A percentile compares a stretch with the other conserved stretches of the same genome.
These are phyloP conservation scores for Porites lutea DNA, from an alignment of 64 coral and sea anemone species.

Conservation along the genomic window DNA sequence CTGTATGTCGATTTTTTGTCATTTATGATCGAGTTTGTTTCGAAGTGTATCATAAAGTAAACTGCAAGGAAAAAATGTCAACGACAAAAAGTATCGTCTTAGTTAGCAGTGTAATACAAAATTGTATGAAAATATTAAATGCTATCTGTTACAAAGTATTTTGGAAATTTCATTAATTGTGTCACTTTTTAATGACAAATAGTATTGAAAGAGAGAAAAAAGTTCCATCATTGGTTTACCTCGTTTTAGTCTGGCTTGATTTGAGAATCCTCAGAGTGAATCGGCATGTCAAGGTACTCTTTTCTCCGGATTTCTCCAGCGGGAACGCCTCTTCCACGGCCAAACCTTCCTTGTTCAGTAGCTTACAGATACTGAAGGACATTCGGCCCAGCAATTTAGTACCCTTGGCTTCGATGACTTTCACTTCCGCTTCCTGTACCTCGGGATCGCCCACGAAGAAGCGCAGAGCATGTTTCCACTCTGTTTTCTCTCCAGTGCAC, in stretches of 20 bases:
- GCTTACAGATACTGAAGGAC: slow-evolving; percentile 48
- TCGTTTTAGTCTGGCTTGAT: slow-evolving; percentile 8
- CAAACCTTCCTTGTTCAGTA: slow-evolving; percentile 73
- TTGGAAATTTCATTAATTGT: neutral
- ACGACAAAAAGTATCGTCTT: no score
- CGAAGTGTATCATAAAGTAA: no score
- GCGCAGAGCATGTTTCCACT: slow-evolving; percentile 92
- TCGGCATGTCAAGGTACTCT: slow-evolving; percentile 79
- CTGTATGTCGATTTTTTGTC: no score
- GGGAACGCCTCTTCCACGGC: slow-evolving; percentile 60
- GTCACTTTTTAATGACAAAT: neutral
- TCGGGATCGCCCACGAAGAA: slow-evolving; percentile 80
- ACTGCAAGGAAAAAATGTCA: no score
- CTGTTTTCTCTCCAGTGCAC: slow-evolving; percentile 58
- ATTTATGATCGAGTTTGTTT: no score
- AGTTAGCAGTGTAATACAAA: no score
- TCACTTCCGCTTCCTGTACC: slow-evolving; percentile 63
- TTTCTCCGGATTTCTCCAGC: slow-evolving; percentile 78
- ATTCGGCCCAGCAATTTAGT: slow-evolving; percentile 71
- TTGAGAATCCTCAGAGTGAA: slow-evolving; percentile 84
- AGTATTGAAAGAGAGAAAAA: neutral
- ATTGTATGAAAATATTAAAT: no score
- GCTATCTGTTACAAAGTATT: neutral
- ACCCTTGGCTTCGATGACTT: slow-evolving; percentile 87
- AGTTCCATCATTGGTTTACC: slow-evolving; percentile 31